Base-by-base conservation (phyloP, 1,140 invertebrate genomes). In the Probaryconus sp. region DNA sequence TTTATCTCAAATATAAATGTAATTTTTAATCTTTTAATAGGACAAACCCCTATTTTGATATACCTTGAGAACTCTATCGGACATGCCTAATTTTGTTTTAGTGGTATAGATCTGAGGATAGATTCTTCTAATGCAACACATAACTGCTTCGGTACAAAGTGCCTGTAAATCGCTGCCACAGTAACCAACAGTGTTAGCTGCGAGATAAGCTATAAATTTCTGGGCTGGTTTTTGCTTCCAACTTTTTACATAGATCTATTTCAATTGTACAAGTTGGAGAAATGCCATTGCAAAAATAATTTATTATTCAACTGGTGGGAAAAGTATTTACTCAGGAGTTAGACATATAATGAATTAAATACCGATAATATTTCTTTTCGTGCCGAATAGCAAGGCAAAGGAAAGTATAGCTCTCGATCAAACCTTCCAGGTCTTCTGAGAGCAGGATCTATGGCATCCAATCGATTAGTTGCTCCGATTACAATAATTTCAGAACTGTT, bases 391-490 rank as follows among this genome's bases (percentile, higher is more conserved):
- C 80, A 83, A 3, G 88, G 88, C 20, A 89, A 64, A 0, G 88
- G 87, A 40, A 89, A 88, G 33, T 87, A 89, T 4, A 88, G 64
- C 56, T 88, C 87, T 42, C 85, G 68, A 43, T 89, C 93, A 85
- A 94, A 94, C 67, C 91, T 81, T 3, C 93, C 93, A 7, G 93
- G 92, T 78, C 93, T 87, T 24, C 93, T 85, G 0, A 94, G 78
- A 9, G 92, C 93, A 6, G 92, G 92, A 87, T 94, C 93, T 35
- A 94, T 91, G 0, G 91, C 89, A 75, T 94, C 93, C 37, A 93
- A 88, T 69, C 92, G 83, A 73, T 93, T 94, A 2, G 93, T 94
- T 0, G 93, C 92, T 5, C 93, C 93, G 68, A 94, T 93, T 0
- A 94, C 91, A 33, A 94, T 87, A n/a, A 92, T 88, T 76, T 91